Conservation (phyloP, 2,888 invertebrate genomes). For the Cheilosia soror region DNA sequence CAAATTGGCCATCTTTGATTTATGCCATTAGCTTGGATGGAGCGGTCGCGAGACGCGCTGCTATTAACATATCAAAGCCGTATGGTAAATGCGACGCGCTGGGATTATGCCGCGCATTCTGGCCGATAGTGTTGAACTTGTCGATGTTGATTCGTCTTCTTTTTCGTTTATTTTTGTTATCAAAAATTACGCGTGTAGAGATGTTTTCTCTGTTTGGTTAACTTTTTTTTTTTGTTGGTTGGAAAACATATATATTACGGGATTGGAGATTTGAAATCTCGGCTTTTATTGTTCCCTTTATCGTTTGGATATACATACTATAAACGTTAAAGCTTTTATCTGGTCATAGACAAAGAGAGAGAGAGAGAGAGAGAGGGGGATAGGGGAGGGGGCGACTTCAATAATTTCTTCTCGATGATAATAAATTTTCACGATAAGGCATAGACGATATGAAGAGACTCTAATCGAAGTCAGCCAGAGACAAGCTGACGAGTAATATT, state of each 20-base stretch:
- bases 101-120: slow-evolving; percentile 28
- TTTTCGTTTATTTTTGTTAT: slow-evolving; percentile 35
- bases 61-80: slow-evolving; percentile 73
- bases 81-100: slow-evolving; percentile 55
- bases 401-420: slow-evolving; percentile 42
- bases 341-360: neutral
- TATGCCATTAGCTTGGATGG: slow-evolving; percentile 64
- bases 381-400: slow-evolving; percentile 41
- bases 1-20: slow-evolving; percentile 75
- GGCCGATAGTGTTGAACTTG: slow-evolving; percentile 24
- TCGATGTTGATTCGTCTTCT: slow-evolving; percentile 22
- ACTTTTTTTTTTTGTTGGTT: slow-evolving; percentile 11
- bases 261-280: slow-evolving; percentile 40
- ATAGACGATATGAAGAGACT: slow-evolving; percentile 4
- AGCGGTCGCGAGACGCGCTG: slow-evolving; percentile 8
- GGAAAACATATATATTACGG: slow-evolving; percentile 53
- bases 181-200: slow-evolving; percentile 49
- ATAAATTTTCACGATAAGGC: slow-evolving; percentile 20
- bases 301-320: slow-evolving; percentile 15
- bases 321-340: slow-evolving; percentile 51
- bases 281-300: slow-evolving; percentile 53
- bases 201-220: slow-evolving; percentile 11
- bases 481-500: slow-evolving; percentile 45
- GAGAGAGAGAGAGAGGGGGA: too few species aligned
- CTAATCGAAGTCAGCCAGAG: neutral